phyloP scores from a whole-genome alignment of 2,797 vertebrate species.

The Saxicola maurus region DNA sequence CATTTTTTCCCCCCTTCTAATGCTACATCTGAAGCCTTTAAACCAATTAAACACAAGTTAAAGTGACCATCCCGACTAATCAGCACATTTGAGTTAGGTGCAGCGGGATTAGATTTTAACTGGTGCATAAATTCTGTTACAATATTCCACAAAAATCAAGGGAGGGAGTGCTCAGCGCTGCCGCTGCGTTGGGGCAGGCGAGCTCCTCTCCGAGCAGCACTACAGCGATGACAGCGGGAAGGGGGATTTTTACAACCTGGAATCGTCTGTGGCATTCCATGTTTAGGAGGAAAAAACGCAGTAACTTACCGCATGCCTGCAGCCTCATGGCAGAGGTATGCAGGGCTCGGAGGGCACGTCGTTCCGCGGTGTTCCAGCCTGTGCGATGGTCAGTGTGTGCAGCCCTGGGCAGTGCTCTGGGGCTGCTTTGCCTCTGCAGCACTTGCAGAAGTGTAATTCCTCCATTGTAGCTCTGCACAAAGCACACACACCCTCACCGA shows the following conservation, averaged over 20 bases:
- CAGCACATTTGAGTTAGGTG: neutral
- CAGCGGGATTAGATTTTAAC: neutral
- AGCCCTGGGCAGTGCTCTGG: neutral
- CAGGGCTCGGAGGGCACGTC: neutral
- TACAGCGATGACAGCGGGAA: neutral
- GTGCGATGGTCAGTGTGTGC: neutral
- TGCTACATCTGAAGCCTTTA: conserved; percentile 21
- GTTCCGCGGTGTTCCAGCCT: neutral
- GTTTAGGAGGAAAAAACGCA: neutral
- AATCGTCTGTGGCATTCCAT: neutral
- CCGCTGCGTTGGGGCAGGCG: rapidly evolving
- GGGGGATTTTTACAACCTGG: neutral
- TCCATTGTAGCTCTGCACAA: neutral
- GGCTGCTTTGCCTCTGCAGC: rapidly evolving
- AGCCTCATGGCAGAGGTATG: neutral
- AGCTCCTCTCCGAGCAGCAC: rapidly evolving
- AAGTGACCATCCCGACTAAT: neutral
- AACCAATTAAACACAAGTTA: conserved; percentile 36
- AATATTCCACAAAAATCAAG: neutral
- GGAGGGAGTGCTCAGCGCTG: neutral
- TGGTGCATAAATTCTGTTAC: neutral
- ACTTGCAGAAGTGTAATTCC: neutral
- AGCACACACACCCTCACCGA: neutral
- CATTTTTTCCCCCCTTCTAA: neutral
- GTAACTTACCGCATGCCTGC: neutral